These are phyloP conservation scores for Leptoclinus maculatus DNA, from an alignment of 2,797 vertebrate species.

Conservation along the genomic window DNA sequence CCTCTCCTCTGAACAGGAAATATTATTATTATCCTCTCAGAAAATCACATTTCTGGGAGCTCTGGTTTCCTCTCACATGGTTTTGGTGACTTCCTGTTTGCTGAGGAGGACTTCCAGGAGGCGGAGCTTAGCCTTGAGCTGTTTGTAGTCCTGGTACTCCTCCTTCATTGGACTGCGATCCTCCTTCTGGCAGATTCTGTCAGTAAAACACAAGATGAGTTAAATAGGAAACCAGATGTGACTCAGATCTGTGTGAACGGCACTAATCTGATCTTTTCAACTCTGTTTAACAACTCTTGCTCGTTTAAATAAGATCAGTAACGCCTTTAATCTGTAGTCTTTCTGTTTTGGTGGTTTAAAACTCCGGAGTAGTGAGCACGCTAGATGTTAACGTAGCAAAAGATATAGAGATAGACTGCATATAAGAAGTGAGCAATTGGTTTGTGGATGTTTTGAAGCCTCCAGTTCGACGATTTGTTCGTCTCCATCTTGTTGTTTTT, in stretches of 20 bases:
- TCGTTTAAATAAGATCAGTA: too few species aligned
- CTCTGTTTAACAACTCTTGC: too few species aligned
- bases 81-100: conserved; percentile 88
- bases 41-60: neutral
- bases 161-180: conserved; percentile 92
- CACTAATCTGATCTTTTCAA: too few species aligned
- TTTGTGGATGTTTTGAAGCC: too few species aligned
- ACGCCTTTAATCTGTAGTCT: too few species aligned
- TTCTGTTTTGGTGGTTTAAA: too few species aligned
- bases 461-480: too few species aligned
- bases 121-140: conserved; percentile 93
- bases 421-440: too few species aligned
- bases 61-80: conserved; percentile 42
- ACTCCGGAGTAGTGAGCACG: too few species aligned
- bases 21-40: neutral
- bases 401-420: too few species aligned
- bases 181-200: conserved; percentile 93
- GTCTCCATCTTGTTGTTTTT: too few species aligned
- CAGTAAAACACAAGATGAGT: neutral
- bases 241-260: neutral
- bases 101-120: conserved; percentile 95
- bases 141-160: conserved; percentile 95
- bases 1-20: neutral
- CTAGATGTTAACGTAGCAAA: too few species aligned
- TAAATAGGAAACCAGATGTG: neutral